A percentile compares a stretch with the other conserved stretches of the same genome.
Evolutionary conservation across 2,888 invertebrate species (phyloP).

Genomic region (Pammene aurita): DNA sequence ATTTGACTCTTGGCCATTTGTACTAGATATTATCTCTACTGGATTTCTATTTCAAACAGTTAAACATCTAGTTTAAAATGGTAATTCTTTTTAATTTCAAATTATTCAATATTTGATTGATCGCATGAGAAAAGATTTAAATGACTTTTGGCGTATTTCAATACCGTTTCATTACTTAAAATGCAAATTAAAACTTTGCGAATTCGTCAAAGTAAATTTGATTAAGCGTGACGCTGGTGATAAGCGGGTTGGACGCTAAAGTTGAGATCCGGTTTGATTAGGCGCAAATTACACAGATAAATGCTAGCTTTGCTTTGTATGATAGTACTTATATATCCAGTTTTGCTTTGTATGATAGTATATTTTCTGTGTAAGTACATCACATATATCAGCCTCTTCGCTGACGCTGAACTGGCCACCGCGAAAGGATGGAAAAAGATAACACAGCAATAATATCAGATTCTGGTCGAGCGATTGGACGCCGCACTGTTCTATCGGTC

Average conservation of each 20-base stretch:
- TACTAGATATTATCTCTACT: too few species aligned
- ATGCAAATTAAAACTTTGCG: constrained; percentile 32
- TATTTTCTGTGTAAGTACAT: too few species aligned
- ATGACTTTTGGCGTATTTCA: constrained; percentile 21
- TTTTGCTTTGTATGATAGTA: too few species aligned
- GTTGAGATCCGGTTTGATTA: constrained; percentile 13
- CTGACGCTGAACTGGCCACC: too few species aligned
- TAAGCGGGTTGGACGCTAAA: constrained; percentile 9
- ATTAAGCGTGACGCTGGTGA: constrained; percentile 27
- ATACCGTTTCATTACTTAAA: constrained; percentile 31
- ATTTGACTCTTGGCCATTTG: too few species aligned
- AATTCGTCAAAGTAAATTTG: constrained; percentile 34
- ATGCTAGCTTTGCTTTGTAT: neutral
- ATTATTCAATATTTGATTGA: constrained; percentile 26
- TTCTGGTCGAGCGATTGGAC: too few species aligned
- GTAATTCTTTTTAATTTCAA: constrained; percentile 16
- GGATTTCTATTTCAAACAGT: too few species aligned
- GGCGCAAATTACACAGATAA: neutral
- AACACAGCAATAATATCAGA: too few species aligned
- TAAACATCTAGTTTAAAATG: constrained; percentile 14
- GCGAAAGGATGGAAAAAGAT: too few species aligned
- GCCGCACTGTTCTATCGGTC: too few species aligned
- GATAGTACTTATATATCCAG: too few species aligned
- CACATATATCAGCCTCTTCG: too few species aligned
- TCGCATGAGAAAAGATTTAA: constrained; percentile 21